Percentiles rank a stretch among this genome's conserved stretches.
phyloP scores from a whole-genome alignment of 2,888 invertebrate species.

The Apamea monoglypha region DNA sequence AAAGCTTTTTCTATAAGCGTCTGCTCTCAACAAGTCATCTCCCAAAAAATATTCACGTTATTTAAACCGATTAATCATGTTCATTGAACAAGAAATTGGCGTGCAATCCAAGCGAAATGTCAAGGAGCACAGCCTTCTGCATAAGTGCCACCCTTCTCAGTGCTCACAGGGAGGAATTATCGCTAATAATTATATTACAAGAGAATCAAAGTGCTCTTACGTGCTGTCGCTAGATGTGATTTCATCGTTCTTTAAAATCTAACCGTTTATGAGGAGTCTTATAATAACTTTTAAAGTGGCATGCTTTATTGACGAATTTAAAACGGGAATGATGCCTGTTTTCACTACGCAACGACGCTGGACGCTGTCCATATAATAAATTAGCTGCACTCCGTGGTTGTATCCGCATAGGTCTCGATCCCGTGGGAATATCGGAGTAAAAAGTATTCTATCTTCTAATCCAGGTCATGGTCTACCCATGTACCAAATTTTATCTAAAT shows the following conservation, averaged over 20 bases:
- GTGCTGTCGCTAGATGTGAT: constrained; percentile 10
- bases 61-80: constrained; percentile 35
- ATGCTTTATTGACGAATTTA: neutral
- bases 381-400: neutral
- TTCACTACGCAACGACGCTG: too few species aligned
- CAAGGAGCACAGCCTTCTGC: constrained; percentile 49
- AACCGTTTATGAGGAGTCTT: neutral
- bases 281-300: neutral
- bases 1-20: too few species aligned
- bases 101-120: constrained; percentile 46
- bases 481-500: too few species aligned
- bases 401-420: neutral
- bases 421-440: neutral
- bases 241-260: constrained; percentile 17
- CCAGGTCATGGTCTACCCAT: too few species aligned
- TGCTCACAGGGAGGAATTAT: constrained; percentile 50
- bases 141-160: constrained; percentile 55
- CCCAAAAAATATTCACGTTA: constrained; percentile 33
- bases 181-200: constrained; percentile 54
- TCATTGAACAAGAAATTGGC: constrained; percentile 49
- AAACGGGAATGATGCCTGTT: neutral
- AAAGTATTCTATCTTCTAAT: too few species aligned
- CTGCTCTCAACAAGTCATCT: neutral
- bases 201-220: constrained; percentile 56
- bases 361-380: neutral